A percentile compares a stretch with the other conserved stretches of the same genome.
Evolutionary conservation across 2,797 vertebrate species (phyloP).

Genomic region (Cynopterus sphinx): DNA sequence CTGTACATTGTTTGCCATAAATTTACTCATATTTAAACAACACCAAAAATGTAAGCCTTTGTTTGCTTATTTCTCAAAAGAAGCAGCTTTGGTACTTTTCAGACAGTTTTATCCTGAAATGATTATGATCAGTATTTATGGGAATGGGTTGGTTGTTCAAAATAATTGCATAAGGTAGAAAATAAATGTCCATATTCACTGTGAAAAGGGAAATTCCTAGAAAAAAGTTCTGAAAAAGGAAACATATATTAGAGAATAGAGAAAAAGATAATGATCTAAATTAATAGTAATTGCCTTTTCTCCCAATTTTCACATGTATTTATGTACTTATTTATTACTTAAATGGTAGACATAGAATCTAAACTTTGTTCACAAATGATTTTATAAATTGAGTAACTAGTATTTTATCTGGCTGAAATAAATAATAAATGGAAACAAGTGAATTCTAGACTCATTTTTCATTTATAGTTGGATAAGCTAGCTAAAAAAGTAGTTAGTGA

Average conservation of each 20-base stretch:
- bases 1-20: not conserved
- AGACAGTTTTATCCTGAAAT: conserved; percentile 19
- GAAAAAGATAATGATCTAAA: not conserved
- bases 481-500: not conserved
- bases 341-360: conserved; percentile 19
- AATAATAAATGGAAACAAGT: not conserved
- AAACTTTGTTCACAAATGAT: conserved; percentile 42
- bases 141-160: not conserved
- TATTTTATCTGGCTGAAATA: not conserved
- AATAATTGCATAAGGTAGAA: conserved; percentile 12
- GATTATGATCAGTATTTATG: not conserved
- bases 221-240: not conserved
- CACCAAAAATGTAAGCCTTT: not conserved
- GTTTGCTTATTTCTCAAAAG: conserved; percentile 42
- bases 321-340: not conserved
- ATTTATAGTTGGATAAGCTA: not conserved
- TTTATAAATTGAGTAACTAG: not conserved
- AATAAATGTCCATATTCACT: not conserved
- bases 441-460: not conserved
- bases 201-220: not conserved
- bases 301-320: not conserved
- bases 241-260: not conserved
- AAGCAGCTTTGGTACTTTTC: not conserved
- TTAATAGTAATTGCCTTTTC: not conserved
- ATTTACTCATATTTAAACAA: not conserved